These are phyloP conservation scores for Nanorana parkeri DNA, from an alignment of 2,113 vertebrate species.

Conservation along the genomic window DNA sequence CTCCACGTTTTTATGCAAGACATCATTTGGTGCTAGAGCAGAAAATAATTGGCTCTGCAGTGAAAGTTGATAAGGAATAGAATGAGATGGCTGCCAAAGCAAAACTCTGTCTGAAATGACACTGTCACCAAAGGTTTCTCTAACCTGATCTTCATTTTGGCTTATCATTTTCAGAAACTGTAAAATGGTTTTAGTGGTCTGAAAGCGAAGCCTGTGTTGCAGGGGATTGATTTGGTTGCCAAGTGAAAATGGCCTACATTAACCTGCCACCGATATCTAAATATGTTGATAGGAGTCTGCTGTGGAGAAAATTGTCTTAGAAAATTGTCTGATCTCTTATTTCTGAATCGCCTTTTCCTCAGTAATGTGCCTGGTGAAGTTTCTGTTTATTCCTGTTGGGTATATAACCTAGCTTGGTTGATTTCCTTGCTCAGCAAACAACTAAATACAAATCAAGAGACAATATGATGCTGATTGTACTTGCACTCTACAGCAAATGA, in stretches of 20 bases:
- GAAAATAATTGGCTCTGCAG: slow-evolving; percentile 61
- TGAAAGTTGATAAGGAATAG: slow-evolving; percentile 62
- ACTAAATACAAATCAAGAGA: slow-evolving; percentile 54
- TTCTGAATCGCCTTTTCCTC: slow-evolving; percentile 46
- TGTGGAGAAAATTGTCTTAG: slow-evolving; percentile 58
- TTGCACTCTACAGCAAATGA: slow-evolving; percentile 46
- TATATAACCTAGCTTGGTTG: slow-evolving; percentile 35
- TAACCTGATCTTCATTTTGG: slow-evolving; percentile 62
- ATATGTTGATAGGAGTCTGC: slow-evolving; percentile 50
- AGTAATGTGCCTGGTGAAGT: slow-evolving; percentile 45
- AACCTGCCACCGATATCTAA: slow-evolving; percentile 63
- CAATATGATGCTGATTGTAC: slow-evolving; percentile 44
- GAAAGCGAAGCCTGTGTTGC: slow-evolving; percentile 45
- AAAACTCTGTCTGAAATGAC: slow-evolving; percentile 62
- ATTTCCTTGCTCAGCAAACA: slow-evolving; percentile 54
- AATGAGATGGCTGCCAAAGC: slow-evolving; percentile 61
- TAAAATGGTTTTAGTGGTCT: slow-evolving; percentile 58
- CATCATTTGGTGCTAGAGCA: slow-evolving; percentile 45
- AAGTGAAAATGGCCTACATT: slow-evolving; percentile 61
- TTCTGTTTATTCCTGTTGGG: slow-evolving; percentile 51
- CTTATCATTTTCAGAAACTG: slow-evolving; percentile 55
- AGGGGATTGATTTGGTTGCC: slow-evolving; percentile 61
- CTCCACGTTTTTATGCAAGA: slow-evolving; percentile 48
- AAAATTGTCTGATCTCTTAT: slow-evolving; percentile 60
- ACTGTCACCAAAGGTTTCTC: slow-evolving; percentile 58